Conservation (phyloP, 2,797 vertebrate species). For the Platyrinchus mystaceus region DNA sequence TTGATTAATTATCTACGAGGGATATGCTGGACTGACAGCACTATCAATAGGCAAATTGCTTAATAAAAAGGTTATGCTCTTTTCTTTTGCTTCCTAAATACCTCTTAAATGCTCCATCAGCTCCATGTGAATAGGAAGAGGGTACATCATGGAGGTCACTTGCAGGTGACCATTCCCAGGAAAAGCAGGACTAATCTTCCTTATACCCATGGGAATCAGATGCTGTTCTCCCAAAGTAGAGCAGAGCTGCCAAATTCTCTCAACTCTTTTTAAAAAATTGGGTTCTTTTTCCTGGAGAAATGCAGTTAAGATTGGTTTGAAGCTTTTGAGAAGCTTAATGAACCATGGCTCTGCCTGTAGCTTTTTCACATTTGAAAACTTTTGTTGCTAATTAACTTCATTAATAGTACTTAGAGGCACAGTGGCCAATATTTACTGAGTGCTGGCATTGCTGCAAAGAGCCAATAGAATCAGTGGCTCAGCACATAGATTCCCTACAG, state of each 20-base stretch:
- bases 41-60: not conserved
- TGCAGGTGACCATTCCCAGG: not conserved
- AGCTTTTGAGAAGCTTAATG: constrained; percentile 54
- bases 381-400: constrained; percentile 72
- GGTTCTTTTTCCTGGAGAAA: not conserved
- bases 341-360: constrained; percentile 46
- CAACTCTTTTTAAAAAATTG: not conserved
- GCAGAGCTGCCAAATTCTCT: not conserved
- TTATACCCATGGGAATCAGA: not conserved
- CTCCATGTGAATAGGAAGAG: not conserved
- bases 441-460: not conserved
- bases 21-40: not conserved
- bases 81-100: not conserved
- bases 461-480: constrained; percentile 1
- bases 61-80: constrained; percentile 11
- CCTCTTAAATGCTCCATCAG: not conserved
- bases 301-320: constrained; percentile 20
- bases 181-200: not conserved
- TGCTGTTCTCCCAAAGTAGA: not conserved
- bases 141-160: not conserved
- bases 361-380: constrained; percentile 63
- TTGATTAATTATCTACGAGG: constrained; percentile 36
- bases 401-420: constrained; percentile 62
- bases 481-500: constrained; percentile 12
- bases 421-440: constrained; percentile 54